Evolutionary conservation across 2,113 vertebrate species (phyloP), one percentile per base, ranked within the genome.

Genomic region (Falcunculus frontatus): DNA sequence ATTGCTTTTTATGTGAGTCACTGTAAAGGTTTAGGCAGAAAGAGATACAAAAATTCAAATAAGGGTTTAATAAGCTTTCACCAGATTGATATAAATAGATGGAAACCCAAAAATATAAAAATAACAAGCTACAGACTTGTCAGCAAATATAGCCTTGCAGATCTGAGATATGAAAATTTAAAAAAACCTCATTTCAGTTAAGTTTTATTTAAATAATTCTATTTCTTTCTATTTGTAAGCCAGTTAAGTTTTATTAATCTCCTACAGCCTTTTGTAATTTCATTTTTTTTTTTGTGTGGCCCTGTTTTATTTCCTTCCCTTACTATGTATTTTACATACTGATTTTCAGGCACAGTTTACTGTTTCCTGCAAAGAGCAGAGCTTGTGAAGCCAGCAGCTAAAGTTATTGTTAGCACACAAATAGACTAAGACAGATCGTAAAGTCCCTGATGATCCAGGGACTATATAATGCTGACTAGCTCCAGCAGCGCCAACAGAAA

Each of bases 401-500:
- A 96, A 97, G 90, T 97, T 98, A 98, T 94, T 98, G 96, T 97
- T 98, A 97, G 89, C 93, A 94, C 96, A 97, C 95, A 98, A 97
- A 98, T 95, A 97, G 96, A 93, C 89, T 92, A 96, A 98, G 96
- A 97, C 95, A 97, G 96, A 97, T 96, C 30, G 0, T 97, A 97
- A 97, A 97, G 89, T 97, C 95, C 94, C 96, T 90, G 84, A 85
- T 97, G 97, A 97, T 97, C 96, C 94, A 93, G 91, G 93, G 95
- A 78, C 96, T 97, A 47, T 83, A 92, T 95, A 98, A 94, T 62
- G 81, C 97, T 97, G 96, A 97, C 91, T 94, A 90, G 89, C 64
- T 96, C 49, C 64, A 96, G 96, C 96, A 97, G 69, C 0, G 16
- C 95, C 96, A 97, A 95, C 84, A 97, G 96, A 84, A 96, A 92